A percentile compares a stretch with the other conserved stretches of the same genome.
Conservation (phyloP, 2,797 vertebrate species). For the Hephaestus fuliginosus region DNA sequence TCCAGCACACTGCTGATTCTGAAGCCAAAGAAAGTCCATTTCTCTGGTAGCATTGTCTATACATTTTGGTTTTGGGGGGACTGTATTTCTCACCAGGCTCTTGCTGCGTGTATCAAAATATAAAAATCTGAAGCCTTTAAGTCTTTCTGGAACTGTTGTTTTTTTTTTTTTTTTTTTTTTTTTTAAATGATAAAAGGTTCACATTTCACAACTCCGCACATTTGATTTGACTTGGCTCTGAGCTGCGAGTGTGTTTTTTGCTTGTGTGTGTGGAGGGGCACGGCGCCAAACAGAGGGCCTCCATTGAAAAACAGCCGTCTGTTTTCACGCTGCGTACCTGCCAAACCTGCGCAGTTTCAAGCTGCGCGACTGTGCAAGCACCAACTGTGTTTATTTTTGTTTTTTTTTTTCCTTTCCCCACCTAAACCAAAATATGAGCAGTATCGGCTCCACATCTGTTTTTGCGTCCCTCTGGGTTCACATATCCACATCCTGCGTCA, state of each 20-base stretch:
- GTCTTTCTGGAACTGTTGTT: background rate
- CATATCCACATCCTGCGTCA: constrained; percentile 73
- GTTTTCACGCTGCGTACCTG: constrained; percentile 81
- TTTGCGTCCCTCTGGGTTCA: constrained; percentile 71
- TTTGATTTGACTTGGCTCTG: constrained; percentile 38
- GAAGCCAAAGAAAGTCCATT: constrained; percentile 53
- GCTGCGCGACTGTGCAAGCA: constrained; percentile 61
- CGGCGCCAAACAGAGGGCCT: constrained; percentile 67
- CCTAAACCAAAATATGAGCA: constrained; percentile 69
- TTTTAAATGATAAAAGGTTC: constrained; percentile 19
- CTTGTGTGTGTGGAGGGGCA: constrained; percentile 53
- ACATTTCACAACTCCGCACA: constrained; percentile 41
- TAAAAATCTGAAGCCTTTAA: constrained; percentile 19
- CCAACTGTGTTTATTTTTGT: constrained; percentile 47
- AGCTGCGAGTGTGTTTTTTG: constrained; percentile 25
- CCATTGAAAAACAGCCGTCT: constrained; percentile 70
- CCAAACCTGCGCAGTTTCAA: constrained; percentile 77
- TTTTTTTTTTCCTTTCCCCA: constrained; percentile 23
- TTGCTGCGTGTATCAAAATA: constrained; percentile 15
- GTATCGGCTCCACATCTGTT: constrained; percentile 74
- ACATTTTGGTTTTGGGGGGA: constrained; percentile 24
- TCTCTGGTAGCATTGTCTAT: constrained; percentile 38
- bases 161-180: background rate
- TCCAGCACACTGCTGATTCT: constrained; percentile 32
- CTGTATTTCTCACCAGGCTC: constrained; percentile 9